phyloP scores from a whole-genome alignment of 2,113 vertebrate genomes.

The Nanorana parkeri region DNA sequence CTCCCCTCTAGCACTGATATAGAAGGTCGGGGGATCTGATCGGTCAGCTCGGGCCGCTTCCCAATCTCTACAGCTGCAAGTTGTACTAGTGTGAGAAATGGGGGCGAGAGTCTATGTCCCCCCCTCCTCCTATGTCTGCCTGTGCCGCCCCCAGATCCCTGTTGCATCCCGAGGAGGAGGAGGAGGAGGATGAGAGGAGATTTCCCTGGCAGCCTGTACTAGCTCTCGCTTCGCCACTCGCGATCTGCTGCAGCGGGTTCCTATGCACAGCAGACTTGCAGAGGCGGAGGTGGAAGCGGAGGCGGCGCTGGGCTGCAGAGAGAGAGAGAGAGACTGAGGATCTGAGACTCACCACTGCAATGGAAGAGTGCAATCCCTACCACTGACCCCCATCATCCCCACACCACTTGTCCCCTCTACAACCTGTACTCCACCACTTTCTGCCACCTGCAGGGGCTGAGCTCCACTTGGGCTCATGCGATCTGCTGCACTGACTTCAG shows the following conservation, averaged over 20 bases:
- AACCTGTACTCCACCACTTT: neutral
- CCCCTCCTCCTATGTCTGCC: slow-evolving; percentile 20
- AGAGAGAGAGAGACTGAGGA: neutral
- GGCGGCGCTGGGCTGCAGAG: slow-evolving; percentile 53
- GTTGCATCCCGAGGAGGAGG: slow-evolving; percentile 36
- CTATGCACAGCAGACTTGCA: slow-evolving; percentile 36
- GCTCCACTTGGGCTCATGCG: neutral
- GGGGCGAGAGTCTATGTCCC: slow-evolving; percentile 44
- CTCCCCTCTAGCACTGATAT: no score
- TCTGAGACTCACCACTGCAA: slow-evolving; percentile 38
- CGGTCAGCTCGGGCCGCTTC: no score
- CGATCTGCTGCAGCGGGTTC: slow-evolving; percentile 42
- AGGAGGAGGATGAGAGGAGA: slow-evolving; percentile 25
- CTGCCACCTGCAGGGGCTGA: neutral
- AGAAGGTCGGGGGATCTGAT: no score
- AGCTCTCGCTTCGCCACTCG: slow-evolving; percentile 16
- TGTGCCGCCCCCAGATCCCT: slow-evolving; percentile 53
- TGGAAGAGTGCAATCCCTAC: neutral
- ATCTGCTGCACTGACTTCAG: neutral
- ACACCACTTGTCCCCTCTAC: neutral
- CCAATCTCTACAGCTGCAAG: slow-evolving; percentile 11
- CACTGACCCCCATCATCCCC: neutral
- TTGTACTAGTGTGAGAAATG: neutral
- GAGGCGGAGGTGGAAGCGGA: slow-evolving; percentile 54
- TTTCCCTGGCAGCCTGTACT: slow-evolving; percentile 38